A percentile compares a stretch with the other conserved stretches of the same genome.
Evolutionary conservation across 1,140 invertebrate species (phyloP).

Genomic region (Drosophila subpulchrella): DNA sequence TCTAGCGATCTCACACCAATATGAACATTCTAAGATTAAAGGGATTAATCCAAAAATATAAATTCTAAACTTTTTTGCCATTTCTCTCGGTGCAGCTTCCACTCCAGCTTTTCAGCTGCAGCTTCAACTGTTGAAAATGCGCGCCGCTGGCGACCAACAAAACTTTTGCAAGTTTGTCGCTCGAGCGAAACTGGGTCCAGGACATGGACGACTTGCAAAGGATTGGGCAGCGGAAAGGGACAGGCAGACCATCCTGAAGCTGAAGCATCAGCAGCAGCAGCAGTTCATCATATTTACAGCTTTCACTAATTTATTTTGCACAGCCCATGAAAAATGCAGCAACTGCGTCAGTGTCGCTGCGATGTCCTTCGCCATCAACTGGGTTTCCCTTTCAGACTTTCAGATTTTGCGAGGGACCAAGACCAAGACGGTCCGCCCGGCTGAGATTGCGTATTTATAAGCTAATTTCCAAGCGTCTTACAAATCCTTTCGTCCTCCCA

Average conservation of each 20-base stretch:
- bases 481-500: conserved; percentile 26
- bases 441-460: conserved; percentile 77
- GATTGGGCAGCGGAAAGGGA: background rate
- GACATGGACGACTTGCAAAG: conserved; percentile 29
- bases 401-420: background rate
- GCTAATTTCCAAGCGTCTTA: conserved; percentile 70
- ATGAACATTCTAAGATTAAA: too few relatives aligned
- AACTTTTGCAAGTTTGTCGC: conserved; percentile 67
- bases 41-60: background rate
- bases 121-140: conserved; percentile 66
- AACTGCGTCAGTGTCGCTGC: conserved; percentile 36
- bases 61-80: background rate
- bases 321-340: conserved; percentile 76
- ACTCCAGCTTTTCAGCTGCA: conserved; percentile 60
- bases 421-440: conserved; percentile 26
- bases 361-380: conserved; percentile 31
- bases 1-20: too few relatives aligned
- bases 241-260: conserved; percentile 9
- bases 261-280: conserved; percentile 30
- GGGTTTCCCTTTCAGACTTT: conserved; percentile 30
- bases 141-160: conserved; percentile 67
- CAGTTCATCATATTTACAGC: conserved; percentile 81
- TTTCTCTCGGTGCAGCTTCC: conserved; percentile 12
- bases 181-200: conserved; percentile 66
- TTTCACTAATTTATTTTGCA: conserved; percentile 77